Evolutionary conservation across 2,113 vertebrate species (phyloP).

Genomic region (Equus quagga): DNA sequence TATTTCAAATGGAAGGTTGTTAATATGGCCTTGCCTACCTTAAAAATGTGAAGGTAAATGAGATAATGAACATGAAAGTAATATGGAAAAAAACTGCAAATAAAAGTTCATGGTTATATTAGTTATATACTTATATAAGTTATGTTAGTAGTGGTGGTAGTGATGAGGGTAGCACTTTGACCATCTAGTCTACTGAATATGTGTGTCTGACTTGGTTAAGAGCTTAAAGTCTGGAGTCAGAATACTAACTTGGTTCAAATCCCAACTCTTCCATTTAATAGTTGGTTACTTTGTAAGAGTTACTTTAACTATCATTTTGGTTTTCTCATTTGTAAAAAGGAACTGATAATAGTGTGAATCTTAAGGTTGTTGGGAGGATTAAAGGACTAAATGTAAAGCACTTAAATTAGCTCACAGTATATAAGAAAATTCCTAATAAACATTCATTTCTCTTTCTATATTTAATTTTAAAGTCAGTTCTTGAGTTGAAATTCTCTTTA

Average conservation of each 20-base stretch:
- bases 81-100: not conserved
- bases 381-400: not conserved
- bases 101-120: not conserved
- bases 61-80: slow-evolving; percentile 16
- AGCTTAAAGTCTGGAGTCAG: not conserved
- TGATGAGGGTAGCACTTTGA: not conserved
- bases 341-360: not conserved
- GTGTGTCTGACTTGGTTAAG: not conserved
- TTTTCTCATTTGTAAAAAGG: slow-evolving; percentile 8
- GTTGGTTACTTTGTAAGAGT: not conserved
- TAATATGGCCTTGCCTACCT: not conserved
- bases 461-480: slow-evolving; percentile 52
- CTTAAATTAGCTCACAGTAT: not conserved
- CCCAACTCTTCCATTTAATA: not conserved
- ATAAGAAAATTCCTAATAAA: not conserved
- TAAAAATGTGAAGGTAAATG: slow-evolving; percentile 6
- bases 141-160: not conserved
- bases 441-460: not conserved
- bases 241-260: slow-evolving; percentile 11
- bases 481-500: not conserved
- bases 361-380: not conserved
- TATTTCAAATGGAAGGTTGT: not conserved
- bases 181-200: not conserved
- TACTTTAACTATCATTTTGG: not conserved
- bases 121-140: not conserved